Base-by-base conservation (phyloP, 2,797 vertebrate genomes). In the Danio tinwini region DNA sequence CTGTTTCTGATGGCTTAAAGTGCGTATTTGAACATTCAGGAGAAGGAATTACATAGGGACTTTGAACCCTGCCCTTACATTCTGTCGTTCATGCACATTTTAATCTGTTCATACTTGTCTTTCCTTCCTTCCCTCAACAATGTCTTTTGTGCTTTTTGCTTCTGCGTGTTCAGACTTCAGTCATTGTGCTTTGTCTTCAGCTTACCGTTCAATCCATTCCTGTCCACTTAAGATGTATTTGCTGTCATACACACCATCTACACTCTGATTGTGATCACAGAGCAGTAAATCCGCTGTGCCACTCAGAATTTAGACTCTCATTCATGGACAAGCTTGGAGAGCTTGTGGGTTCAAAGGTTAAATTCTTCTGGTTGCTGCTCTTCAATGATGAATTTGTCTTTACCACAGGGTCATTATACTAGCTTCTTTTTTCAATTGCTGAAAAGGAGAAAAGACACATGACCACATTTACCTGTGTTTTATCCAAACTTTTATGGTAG, bases 341-440 rank as follows among this genome's bases (percentile, higher is more conserved):
- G 49, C 50, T 64, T 42, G 39, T 61, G 16, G 62, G 67, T 52
- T 80, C 69, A 65, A 80, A 80, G 61, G 69, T 73, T 50, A 56
- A 58, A 80, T 80, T 72, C 50, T 80, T 73, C 71, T 58, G 59
- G 42, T 16, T 47, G 52, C 19, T 53, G 11, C 7, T 61, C 8
- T 42, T 77, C 10, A 49, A 11, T 29, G 29, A 45, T 37, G 5
- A 63, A 42, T 37, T 63, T 3, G 37, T 67, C 19, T 65, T 67
- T 67, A 56, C 49, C 39, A 42, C 21, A 8, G 14, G 39, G 40
- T 45, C 50, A 67, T 56, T 64, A 45, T 55, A 39, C 39, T 7
- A 53, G 58, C 11, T 17, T 45, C 12, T 44, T 67, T 56, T 39
- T 40, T 40, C 13, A 29, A 9, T 13, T 72, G 7, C 19, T 55